Base-by-base conservation (phyloP, 1,140 invertebrate genomes). In the Tetranychus cinnabarinus region DNA sequence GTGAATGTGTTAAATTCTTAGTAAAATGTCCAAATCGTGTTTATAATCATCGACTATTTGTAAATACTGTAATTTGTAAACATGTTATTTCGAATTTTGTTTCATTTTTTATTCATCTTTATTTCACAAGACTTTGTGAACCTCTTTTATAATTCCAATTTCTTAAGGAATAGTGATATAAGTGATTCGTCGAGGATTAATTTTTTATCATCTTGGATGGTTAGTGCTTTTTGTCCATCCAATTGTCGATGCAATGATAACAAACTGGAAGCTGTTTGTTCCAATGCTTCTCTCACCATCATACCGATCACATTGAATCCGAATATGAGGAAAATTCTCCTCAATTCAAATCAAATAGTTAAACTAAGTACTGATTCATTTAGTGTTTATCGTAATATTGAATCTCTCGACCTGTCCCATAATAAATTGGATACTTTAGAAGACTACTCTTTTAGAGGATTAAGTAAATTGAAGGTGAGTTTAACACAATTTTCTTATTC, bases 271-370 rank as follows among this genome's bases (percentile, higher is more conserved):
- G 88, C 88, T 1, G 80, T 81, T 55, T 91, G 88, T 71, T 79
- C 85, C 64, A 81, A 81, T 68, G 85, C 83, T 65, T 84, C 82
- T 63, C 74, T 91, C 50, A 86, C 88, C 72, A 84, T 88, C 15
- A 80, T 91, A 54, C 88, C 88, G 45, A 90, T 91, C 65, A 85
- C 87, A 1, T 76, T 92, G 48, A 92, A 91, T 72, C 88, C 88
- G 3, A 83, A 82, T 65, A 85, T 90, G 59, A 83, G 86, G 70
- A 77, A 78, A 23, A 76, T 91, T 15, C 84, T 88, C 70, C 79
- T 91, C 39, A 80, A 81, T 66, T 85, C 84, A 68, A 91, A 88
- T 70, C 80, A 81, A 66, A 87, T 91, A 66, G 39, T 42, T 10
- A 86, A 86, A 70, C 84, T 81, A 31, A 83, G 89, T 50, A 85